Evolutionary conservation across 2,797 vertebrate species (phyloP), one percentile per base, ranked within the genome.

Genomic region (Podarcis siculus): DNA sequence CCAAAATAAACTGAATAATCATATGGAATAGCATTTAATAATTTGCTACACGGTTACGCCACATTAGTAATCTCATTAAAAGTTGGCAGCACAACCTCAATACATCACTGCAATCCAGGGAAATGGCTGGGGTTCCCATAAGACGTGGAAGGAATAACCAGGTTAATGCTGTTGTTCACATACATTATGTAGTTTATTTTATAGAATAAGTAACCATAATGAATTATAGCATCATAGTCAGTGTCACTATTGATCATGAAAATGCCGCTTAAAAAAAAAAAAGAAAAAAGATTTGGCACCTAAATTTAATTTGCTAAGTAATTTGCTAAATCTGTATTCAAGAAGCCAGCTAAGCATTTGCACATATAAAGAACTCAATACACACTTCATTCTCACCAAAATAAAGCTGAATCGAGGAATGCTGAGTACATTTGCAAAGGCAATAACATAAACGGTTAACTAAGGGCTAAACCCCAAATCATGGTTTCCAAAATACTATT

Each of bases 1-100:
- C 79, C 76, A 81, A 86, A 91, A 69, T 32, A 71, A 83, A 86
- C 67, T 86, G 71, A 93, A 86, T 72, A 86, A 82, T 61, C 71
- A 67, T 75, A 81, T 2, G 76, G 90, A 93, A 61, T 10, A 82
- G 61, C 37, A 45, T 77, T 88, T 82, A 86, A 86, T 88, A 81
- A 92, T 77, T 85, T 89, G 85, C 76, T 89, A 5, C 42, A 58
- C n/a, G 12, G 55, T 89, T 90, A 71, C 71, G 27, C 64, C 4
- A 84, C 32, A 21, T 85, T 30, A 66, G 73, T 69, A 64, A 87
- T 81, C 82, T 89, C 5, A n/a, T 85, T 89, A 91, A 83, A 76
- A 71, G 78, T 5, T 58, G 71, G 87, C 73, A 87, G 87, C 66
- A 21, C 49, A 0, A n/a, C n/a, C 77, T 87, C 79, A 84, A 91